Evolutionary conservation across 2,797 vertebrate genomes (phyloP), one percentile per base, ranked within the genome.

Genomic region (Glyptemys insculpta): DNA sequence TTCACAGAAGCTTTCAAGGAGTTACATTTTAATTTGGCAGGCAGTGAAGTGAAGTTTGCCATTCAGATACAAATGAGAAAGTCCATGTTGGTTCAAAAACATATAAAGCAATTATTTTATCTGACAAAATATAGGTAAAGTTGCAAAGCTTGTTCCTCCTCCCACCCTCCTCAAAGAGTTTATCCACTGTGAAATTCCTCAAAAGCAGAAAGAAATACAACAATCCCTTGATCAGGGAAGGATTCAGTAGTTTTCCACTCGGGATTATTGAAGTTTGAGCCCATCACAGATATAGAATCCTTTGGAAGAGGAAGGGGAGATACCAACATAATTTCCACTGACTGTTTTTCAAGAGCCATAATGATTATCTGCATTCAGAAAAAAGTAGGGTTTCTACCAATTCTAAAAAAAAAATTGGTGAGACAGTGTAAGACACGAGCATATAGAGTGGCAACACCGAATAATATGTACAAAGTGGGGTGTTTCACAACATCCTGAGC

Each of bases 1-100:
- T 44, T 92, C 88, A 68, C 53, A 8, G 91, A 44, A 62, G 57
- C 87, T 96, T 90, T 72, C 79, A 14, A 82, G 37, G 53, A 94
- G 81, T 47, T 94, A 82, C 85, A 15, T 81, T 95, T 96, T 88
- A 91, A 93, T 96, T 97, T 96, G 78, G 10, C 49, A 5, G 54
- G 78, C 90, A 18, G n/a, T 52, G 85, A 56, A 83, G 50, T 29
- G 90, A 90, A 88, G 83, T 72, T 68, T 41, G 54, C 74, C 74
- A n/a, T 49, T 90, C 87, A 27, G 21, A 8, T 72, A 52, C 53
- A 81, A 47, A 47, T 0, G 0, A 31, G 41, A 31, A 93, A 93
- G 86, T 53, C 91, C 34, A 1, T 4, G 72, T 65, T 15, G 12
- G 27, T 88, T 93, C 76, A 80, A 15, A 90, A 90, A 57, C 0